These are phyloP conservation scores for Rhagium mordax DNA, from an alignment of 2,888 invertebrate species.

Conservation along the genomic window DNA sequence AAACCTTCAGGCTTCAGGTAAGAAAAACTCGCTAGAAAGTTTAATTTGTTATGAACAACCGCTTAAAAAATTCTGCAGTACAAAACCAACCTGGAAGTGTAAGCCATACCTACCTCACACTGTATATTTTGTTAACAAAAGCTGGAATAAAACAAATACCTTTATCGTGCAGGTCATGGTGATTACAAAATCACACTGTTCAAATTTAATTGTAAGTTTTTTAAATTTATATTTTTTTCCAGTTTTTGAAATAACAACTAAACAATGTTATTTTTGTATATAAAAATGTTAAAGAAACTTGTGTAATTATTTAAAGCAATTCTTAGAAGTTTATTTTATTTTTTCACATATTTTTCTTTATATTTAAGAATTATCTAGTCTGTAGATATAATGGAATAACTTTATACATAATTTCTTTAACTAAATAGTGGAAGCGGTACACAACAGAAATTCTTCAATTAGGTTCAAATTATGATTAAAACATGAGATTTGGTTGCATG, in stretches of 20 bases:
- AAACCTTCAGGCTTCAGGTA: too few species aligned
- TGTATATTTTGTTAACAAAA: slow-evolving; percentile 13
- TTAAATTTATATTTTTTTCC: not conserved
- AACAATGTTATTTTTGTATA: not conserved
- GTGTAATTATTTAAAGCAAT: slow-evolving; percentile 30
- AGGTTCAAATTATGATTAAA: too few species aligned
- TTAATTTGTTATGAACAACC: too few species aligned
- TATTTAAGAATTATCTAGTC: slow-evolving; percentile 53
- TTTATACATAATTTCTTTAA: slow-evolving; percentile 38
- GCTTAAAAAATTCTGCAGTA: too few species aligned
- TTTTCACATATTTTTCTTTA: slow-evolving; percentile 36
- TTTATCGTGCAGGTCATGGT: too few species aligned
- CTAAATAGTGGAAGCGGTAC: too few species aligned
- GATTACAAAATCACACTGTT: too few species aligned
- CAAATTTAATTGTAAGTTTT: too few species aligned
- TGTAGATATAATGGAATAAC: slow-evolving; percentile 45
- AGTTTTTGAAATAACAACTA: not conserved
- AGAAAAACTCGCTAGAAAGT: too few species aligned
- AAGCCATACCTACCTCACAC: not conserved
- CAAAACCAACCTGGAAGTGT: not conserved
- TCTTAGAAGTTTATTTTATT: slow-evolving; percentile 39
- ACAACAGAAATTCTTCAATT: too few species aligned
- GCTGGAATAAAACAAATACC: slow-evolving; percentile 1
- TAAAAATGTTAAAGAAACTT: slow-evolving; percentile 6
- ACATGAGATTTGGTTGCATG: too few species aligned